These are phyloP conservation scores for Thinocorus orbignyianus DNA, from an alignment of 2,113 vertebrate species.

Conservation along the genomic window DNA sequence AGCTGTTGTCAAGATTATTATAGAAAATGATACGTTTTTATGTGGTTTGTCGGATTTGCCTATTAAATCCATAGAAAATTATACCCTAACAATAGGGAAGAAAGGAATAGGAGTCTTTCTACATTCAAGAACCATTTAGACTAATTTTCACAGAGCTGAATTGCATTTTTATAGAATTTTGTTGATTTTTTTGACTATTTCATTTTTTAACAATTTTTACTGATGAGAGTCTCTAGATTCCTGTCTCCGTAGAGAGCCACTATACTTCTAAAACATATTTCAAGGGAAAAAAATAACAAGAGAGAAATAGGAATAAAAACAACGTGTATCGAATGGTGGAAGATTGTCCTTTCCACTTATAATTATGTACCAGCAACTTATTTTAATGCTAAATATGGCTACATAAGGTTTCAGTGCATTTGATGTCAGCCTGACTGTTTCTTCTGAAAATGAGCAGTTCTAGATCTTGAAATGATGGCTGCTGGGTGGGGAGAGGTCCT, in stretches of 20 bases:
- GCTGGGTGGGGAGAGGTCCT: background rate
- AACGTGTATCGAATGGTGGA: background rate
- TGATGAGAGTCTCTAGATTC: background rate
- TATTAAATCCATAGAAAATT: constrained; percentile 43
- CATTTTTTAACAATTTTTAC: constrained; percentile 22
- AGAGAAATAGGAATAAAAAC: background rate
- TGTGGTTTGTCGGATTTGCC: constrained; percentile 40
- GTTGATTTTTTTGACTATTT: constrained; percentile 4
- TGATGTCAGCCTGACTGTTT: background rate
- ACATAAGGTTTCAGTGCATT: background rate
- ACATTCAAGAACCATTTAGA: constrained; percentile 19
- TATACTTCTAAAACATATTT: background rate
- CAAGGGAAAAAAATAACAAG: background rate
- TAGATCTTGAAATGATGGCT: background rate
- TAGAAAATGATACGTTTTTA: constrained; percentile 43
- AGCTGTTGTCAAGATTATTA: constrained; percentile 38
- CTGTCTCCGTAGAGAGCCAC: background rate
- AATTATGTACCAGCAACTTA: constrained; percentile 2
- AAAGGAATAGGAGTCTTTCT: constrained; percentile 1
- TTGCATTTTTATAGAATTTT: constrained; percentile 34
- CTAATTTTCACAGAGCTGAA: constrained; percentile 35
- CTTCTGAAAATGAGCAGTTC: background rate
- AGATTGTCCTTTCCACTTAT: background rate
- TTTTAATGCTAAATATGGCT: background rate
- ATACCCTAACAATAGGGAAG: constrained; percentile 7